A percentile compares a stretch with the other conserved stretches of the same genome.
Conservation (phyloP, 1,140 invertebrate species). For the Maniola jurtina region DNA sequence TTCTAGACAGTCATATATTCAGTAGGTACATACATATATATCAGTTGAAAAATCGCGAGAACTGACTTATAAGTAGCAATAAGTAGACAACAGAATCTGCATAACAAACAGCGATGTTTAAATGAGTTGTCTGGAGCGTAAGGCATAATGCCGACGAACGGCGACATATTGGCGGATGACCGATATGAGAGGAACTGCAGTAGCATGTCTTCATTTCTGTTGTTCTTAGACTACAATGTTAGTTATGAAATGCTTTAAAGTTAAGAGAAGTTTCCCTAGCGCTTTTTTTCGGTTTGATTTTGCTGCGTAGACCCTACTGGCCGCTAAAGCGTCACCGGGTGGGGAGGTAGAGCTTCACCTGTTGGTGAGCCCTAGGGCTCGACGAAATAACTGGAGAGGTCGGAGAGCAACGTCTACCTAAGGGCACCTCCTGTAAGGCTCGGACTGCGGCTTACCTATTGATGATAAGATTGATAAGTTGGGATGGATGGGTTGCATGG, state of each 20-base stretch:
- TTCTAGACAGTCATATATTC: neutral
- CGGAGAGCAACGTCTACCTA: no score
- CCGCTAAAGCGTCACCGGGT: no score
- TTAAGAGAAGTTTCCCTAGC: no score
- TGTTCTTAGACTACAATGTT: slow-evolving; percentile 2
- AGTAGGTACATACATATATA: neutral
- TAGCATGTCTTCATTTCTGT: neutral
- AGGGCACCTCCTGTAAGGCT: no score
- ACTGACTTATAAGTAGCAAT: neutral
- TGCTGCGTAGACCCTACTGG: no score
- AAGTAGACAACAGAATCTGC: neutral
- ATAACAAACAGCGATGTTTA: neutral
- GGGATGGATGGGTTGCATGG: no score
- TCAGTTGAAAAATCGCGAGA: neutral
- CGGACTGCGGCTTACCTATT: no score
- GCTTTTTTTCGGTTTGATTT: no score
- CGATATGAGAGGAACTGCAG: neutral
- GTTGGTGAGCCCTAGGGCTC: no score
- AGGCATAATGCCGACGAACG: slow-evolving; percentile 1
- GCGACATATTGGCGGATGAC: slow-evolving; percentile 16
- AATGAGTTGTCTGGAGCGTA: neutral
- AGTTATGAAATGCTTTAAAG: neutral
- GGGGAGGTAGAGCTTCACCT: no score
- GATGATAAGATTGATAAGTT: no score
- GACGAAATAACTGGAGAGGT: no score